Base-by-base conservation (phyloP, 2,888 invertebrate species). In the Portevinia maculata region DNA sequence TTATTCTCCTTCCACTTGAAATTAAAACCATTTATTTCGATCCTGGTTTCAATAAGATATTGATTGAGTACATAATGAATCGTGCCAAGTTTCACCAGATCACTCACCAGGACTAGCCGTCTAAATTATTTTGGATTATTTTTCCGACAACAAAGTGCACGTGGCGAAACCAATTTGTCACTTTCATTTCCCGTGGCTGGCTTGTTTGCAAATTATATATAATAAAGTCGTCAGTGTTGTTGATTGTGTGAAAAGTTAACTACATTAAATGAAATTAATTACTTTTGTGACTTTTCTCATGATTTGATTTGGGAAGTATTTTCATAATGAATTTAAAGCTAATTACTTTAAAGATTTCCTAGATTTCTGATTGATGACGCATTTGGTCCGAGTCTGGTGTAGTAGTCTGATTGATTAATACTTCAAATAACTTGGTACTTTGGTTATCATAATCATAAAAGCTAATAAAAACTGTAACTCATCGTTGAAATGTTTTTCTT, bases 1-100 rank as follows among this genome's bases (percentile, higher is more conserved):
- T 24, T 5, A 24, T 24, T 5, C 24, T 24, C 3, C 2, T 24
- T 24, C 50, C 64, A 64, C 39, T 64, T 50, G 50, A 30, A 64
- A 37, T 64, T 39, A 37, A 37, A 50, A 64, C 64, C 50, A 64
- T 64, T 64, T 64, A 64, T 64, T 64, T 50, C 50, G 50, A 50
- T 50, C 64, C 48, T 52, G 64, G 50, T 64, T 50, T 24, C 50
- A 52, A 50, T 24, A 50, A 24, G 24, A 2, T 64, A 50, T 64
- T 52, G 64, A 64, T 64, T 50, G 50, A 50, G 19, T 64, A 50
- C 17, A 28, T 39, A 7, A 39, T 37, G 50, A 28, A 9, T 50
- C n/a, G n/a, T n/a, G n/a, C n/a, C n/a, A n/a, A n/a, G n/a, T n/a
- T n/a, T 9, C 32, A 15, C 30, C 28, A 11, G n/a, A n/a, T 44